Conservation (phyloP, 1,140 invertebrate genomes). For the Cepaea nemoralis region DNA sequence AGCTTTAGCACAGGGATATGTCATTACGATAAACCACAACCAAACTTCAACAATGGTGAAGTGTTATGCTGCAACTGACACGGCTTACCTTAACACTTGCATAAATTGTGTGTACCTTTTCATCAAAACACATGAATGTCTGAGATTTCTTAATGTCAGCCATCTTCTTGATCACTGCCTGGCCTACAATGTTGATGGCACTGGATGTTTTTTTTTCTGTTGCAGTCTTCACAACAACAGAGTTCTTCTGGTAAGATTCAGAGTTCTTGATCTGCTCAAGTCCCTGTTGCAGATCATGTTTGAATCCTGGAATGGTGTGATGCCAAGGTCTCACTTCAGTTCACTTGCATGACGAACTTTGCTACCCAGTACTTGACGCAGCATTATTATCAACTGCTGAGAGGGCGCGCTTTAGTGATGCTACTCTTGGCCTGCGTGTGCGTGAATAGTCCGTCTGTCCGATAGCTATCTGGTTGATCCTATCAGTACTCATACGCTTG, state of each 20-base stretch:
- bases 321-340: conserved; percentile 94
- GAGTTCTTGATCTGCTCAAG: conserved; percentile 63
- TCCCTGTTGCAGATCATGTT: conserved; percentile 60
- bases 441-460: too few relatives aligned
- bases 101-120: conserved; percentile 91
- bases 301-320: conserved; percentile 77
- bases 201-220: conserved; percentile 91
- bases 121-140: conserved; percentile 95
- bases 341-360: conserved; percentile 84
- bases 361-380: conserved; percentile 89
- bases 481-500: too few relatives aligned
- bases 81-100: conserved; percentile 74
- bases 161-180: conserved; percentile 78
- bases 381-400: conserved; percentile 91
- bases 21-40: too few relatives aligned
- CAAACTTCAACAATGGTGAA: too few relatives aligned
- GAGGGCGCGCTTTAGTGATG: too few relatives aligned
- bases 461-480: too few relatives aligned
- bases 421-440: too few relatives aligned
- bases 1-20: too few relatives aligned
- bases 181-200: conserved; percentile 87
- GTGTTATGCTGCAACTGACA: not conserved
- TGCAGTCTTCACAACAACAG: conserved; percentile 78
- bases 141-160: conserved; percentile 86
- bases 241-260: conserved; percentile 70